Evolutionary conservation across 2,113 vertebrate species (phyloP), one percentile per base, ranked within the genome.

Genomic region (Rhinichthys klamathensis): DNA sequence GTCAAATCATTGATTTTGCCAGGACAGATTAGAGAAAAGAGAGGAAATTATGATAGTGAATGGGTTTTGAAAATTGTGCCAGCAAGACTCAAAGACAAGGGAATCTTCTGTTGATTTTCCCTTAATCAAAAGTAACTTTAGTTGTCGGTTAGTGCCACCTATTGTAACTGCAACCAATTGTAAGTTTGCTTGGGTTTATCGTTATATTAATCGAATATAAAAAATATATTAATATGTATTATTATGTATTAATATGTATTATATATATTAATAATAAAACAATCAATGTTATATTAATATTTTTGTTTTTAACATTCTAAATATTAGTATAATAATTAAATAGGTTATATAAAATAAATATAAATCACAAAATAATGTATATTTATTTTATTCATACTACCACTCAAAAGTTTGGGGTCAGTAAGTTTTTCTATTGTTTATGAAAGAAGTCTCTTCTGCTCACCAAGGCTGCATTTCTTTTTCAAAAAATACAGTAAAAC

Each of bases 1-100:
- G 15, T 74, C 69, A 83, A 74, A 79, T 80, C 67, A 85, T 25
- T 58, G 38, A 61, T 80, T 81, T 69, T 35, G 79, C 18, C 41
- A 16, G 61, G 9, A 12, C 16, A 23, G 11, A 32, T 21, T 23
- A 35, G 27, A 81, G 61, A 81, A 51, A 67, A 65, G 4, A 67
- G 15, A 5, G 25, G 77, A 80, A 80, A 80, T 61, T 35, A 80
- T 61, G 10, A 32, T 7, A 0, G 30, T n/a, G 30, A 32, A 51
- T 18, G 49, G 35, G 23, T 4, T 18, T 38, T 77, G 18, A 16
- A 25, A 73, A 75, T 27, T 75, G 73, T 44, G 23, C 16, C 18
- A 38, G 65, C 12, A 44, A 61, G 38, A 41, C 38, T 4, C 1
- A 38, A 80, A 61, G 12, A 44, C 32, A 38, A 2, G 49, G 38